Percentiles rank a stretch among this genome's conserved stretches.
Conservation (phyloP, 35 echinoderm and acorn worm species). For the Lytechinus pictus region DNA sequence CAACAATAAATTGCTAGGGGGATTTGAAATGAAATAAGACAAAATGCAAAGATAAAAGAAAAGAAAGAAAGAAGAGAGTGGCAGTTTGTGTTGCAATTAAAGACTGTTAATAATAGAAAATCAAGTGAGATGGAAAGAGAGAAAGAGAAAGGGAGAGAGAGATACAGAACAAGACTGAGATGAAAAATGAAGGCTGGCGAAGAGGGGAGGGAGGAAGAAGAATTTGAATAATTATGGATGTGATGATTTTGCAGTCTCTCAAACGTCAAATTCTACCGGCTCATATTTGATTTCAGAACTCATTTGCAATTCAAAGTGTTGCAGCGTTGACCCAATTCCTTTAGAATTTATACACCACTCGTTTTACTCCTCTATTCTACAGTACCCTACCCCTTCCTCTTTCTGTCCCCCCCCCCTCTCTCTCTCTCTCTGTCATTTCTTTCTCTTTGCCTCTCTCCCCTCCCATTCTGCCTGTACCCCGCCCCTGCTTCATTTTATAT, state of each 20-base stretch:
- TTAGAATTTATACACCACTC: neutral
- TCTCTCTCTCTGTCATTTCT: neutral
- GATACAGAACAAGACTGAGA: neutral
- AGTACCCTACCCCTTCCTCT: neutral
- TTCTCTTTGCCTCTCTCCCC: neutral
- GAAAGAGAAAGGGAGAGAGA: too few relatives aligned
- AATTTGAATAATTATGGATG: neutral
- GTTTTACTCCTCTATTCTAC: neutral
- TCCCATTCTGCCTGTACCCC: neutral
- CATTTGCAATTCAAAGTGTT: constrained; percentile 2
- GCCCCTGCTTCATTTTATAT: too few relatives aligned
- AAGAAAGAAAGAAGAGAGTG: too few relatives aligned
- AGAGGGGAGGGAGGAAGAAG: neutral
- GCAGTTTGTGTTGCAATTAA: too few relatives aligned
- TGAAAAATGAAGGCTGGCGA: neutral
- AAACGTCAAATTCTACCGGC: neutral
- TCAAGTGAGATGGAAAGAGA: too few relatives aligned
- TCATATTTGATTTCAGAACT: neutral
- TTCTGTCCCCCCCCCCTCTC: neutral
- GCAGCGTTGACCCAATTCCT: neutral
- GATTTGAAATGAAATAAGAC: too few relatives aligned
- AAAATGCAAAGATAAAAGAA: too few relatives aligned
- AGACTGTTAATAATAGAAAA: too few relatives aligned
- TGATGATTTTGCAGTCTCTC: neutral
- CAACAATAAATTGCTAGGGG: too few relatives aligned